Conservation (phyloP, 1,140 invertebrate genomes). For the Drosophila azteca region DNA sequence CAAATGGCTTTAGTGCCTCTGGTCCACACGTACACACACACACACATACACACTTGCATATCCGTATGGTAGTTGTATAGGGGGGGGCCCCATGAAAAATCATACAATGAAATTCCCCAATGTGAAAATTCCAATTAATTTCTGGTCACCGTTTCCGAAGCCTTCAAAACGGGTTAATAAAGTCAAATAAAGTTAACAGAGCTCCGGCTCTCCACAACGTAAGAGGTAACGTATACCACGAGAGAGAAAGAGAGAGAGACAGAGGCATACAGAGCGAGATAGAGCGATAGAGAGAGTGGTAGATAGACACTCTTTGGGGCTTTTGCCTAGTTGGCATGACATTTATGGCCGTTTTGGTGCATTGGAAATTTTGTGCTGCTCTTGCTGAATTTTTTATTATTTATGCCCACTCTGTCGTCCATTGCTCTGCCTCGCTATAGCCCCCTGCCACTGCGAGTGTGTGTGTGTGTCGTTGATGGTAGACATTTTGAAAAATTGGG, state of each 20-base stretch:
- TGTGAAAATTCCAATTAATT: conserved; percentile 77
- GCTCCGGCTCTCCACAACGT: not conserved
- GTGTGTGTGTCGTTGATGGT: conserved; percentile 33
- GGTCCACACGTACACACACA: conserved; percentile 16
- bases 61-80: not conserved
- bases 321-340: conserved; percentile 58
- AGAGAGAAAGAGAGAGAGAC: not conserved
- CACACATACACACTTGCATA: not conserved
- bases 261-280: not conserved
- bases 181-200: conserved; percentile 72
- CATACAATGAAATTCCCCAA: conserved; percentile 59
- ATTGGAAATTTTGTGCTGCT: conserved; percentile 64
- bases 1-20: conserved; percentile 57
- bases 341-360: conserved; percentile 63
- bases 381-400: conserved; percentile 69
- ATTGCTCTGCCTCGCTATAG: too few species aligned
- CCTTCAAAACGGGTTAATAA: conserved; percentile 76
- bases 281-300: not conserved
- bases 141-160: conserved; percentile 69
- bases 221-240: not conserved
- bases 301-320: conserved; percentile 18
- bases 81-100: conserved; percentile 45
- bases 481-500: conserved; percentile 63
- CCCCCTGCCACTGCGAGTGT: conserved; percentile 3
- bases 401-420: conserved; percentile 45